Evolutionary conservation across 2,797 vertebrate genomes (phyloP).

Genomic region (Enoplosus armatus): DNA sequence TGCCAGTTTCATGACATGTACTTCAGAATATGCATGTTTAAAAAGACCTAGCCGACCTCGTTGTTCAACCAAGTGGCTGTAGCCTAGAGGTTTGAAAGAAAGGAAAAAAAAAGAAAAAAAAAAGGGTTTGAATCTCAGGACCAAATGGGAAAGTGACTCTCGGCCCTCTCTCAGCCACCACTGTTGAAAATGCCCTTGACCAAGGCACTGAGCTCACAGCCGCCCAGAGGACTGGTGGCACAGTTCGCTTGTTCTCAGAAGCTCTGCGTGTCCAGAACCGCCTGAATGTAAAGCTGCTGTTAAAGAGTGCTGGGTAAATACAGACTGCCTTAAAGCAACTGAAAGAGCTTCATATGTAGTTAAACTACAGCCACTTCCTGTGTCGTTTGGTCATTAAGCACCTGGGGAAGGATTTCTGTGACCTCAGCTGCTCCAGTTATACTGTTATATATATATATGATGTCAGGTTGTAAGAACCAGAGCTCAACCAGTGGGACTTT

Average conservation of each 20-base stretch:
- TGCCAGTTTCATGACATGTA: not conserved
- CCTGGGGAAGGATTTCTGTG: not conserved
- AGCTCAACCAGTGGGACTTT: not conserved
- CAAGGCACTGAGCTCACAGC: constrained; percentile 52
- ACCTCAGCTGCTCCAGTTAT: not conserved
- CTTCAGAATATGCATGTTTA: constrained; percentile 37
- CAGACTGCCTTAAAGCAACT: not conserved
- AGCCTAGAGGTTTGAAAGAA: constrained; percentile 37
- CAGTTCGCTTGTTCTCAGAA: constrained; percentile 8
- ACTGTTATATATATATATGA: not conserved
- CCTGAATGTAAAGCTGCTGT: not conserved
- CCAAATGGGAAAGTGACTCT: constrained; percentile 39
- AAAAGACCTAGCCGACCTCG: constrained; percentile 43
- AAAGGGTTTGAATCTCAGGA: constrained; percentile 39
- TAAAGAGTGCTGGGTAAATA: not conserved
- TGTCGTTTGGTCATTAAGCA: not conserved
- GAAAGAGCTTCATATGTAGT: not conserved
- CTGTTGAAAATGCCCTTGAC: constrained; percentile 59
- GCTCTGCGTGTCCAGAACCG: not conserved
- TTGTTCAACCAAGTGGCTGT: constrained; percentile 43
- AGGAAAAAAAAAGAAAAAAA: not conserved
- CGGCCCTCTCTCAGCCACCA: constrained; percentile 44
- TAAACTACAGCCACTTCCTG: not conserved
- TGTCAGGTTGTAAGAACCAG: not conserved
- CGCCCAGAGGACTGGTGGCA: constrained; percentile 37